Evolutionary conservation across 1,140 invertebrate species (phyloP).

Genomic region (Saxidomus purpurata): DNA sequence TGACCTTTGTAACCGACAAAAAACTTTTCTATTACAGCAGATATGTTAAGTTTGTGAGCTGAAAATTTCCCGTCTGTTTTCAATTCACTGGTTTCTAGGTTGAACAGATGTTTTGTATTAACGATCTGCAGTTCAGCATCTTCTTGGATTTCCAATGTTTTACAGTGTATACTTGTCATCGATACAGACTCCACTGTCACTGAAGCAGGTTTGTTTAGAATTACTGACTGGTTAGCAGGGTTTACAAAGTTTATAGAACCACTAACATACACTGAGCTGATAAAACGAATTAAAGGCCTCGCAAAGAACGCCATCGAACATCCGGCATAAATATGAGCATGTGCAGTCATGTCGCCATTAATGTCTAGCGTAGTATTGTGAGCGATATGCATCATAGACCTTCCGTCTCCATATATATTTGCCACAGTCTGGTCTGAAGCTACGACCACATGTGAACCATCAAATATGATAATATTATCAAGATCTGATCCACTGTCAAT

Average conservation of each 20-base stretch:
- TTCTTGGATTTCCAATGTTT: background rate
- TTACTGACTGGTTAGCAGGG: constrained; percentile 59
- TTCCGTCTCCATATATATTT: constrained; percentile 68
- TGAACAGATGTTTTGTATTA: constrained; percentile 25
- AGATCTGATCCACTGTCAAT: constrained; percentile 57
- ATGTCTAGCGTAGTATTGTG: constrained; percentile 59
- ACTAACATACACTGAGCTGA: constrained; percentile 31
- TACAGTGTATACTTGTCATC: background rate
- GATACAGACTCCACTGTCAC: constrained; percentile 39
- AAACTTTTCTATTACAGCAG: constrained; percentile 55
- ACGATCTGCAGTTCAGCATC: constrained; percentile 8
- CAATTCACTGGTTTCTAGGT: constrained; percentile 48
- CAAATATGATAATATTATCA: constrained; percentile 64
- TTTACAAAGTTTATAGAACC: constrained; percentile 67
- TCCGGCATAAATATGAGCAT: constrained; percentile 62
- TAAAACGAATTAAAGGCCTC: constrained; percentile 48
- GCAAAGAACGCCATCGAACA: constrained; percentile 58
- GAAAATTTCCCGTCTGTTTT: constrained; percentile 63
- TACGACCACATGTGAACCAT: constrained; percentile 71
- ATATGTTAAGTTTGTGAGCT: background rate
- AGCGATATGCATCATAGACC: constrained; percentile 67
- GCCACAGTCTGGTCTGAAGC: constrained; percentile 52
- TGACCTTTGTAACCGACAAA: constrained; percentile 66
- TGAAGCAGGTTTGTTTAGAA: constrained; percentile 45
- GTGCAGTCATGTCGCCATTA: constrained; percentile 53